Conservation (phyloP, 92 coral and sea anemone species). For the Umimayanthus chanpuru region DNA sequence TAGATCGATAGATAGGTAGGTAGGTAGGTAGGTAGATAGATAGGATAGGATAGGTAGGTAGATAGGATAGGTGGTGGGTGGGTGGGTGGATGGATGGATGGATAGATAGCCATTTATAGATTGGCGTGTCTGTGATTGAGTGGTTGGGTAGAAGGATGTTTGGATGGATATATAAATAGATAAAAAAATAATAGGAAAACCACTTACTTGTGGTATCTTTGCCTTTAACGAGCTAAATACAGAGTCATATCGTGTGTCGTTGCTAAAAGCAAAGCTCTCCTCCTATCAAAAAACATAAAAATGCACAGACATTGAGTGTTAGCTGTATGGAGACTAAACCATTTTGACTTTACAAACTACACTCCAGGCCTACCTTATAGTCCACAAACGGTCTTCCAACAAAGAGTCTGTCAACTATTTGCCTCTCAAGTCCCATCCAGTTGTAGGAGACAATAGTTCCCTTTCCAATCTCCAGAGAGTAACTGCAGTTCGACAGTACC, state of each 20-base stretch:
- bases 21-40: too few species aligned
- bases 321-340: not conserved
- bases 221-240: slow-evolving; percentile 50
- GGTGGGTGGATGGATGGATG: too few species aligned
- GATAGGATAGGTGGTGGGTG: too few species aligned
- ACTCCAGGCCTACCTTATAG: slow-evolving; percentile 57
- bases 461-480: slow-evolving; percentile 82
- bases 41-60: too few species aligned
- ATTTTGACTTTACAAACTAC: not conserved
- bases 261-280: slow-evolving; percentile 64
- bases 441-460: slow-evolving; percentile 78
- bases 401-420: slow-evolving; percentile 80
- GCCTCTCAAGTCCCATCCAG: slow-evolving; percentile 83
- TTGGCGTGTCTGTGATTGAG: too few species aligned
- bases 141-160: too few species aligned
- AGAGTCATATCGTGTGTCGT: slow-evolving; percentile 53
- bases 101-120: too few species aligned
- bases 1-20: too few species aligned
- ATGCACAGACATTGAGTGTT: not conserved
- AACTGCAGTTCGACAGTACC: slow-evolving; percentile 76
- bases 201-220: slow-evolving; percentile 54
- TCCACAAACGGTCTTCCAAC: slow-evolving; percentile 69
- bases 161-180: not conserved
- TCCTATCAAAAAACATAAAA: slow-evolving; percentile 35
- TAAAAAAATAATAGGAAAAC: not conserved